phyloP scores from a whole-genome alignment of 2,888 invertebrate species.

The Eurytoma adleriae region DNA sequence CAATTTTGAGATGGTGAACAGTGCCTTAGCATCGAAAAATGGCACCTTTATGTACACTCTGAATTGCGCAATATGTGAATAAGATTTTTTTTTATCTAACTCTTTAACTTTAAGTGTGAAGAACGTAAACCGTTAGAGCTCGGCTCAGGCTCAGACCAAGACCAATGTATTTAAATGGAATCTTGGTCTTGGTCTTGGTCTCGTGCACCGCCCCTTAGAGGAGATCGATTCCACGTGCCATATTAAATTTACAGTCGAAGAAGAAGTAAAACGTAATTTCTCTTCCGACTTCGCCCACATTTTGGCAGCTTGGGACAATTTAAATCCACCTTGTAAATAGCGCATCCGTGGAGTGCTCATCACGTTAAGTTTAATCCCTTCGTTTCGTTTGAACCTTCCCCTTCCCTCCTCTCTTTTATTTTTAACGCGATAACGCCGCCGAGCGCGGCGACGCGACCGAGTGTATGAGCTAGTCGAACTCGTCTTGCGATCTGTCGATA shows the following conservation, averaged over 20 bases:
- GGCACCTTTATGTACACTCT: too few relatives aligned
- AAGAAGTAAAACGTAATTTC: not conserved
- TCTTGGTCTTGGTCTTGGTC: too few relatives aligned
- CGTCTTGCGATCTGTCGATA: conserved; percentile 64
- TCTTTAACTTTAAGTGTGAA: too few relatives aligned
- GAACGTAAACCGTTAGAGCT: too few relatives aligned
- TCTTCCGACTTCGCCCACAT: conserved; percentile 20
- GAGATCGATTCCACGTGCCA: conserved; percentile 32
- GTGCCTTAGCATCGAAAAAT: too few relatives aligned
- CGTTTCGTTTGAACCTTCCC: conserved; percentile 4
- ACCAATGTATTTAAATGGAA: too few relatives aligned
- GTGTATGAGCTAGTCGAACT: conserved; percentile 73
- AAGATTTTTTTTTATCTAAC: too few relatives aligned
- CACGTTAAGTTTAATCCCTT: not conserved
- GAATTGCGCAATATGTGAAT: too few relatives aligned
- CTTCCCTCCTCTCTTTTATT: conserved; percentile 6
- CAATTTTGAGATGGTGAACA: not conserved
- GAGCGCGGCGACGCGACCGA: conserved; percentile 60
- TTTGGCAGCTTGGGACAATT: conserved; percentile 31
- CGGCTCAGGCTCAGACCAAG: too few relatives aligned
- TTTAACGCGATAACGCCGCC: conserved; percentile 26
- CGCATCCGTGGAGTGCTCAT: too few relatives aligned
- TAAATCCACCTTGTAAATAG: conserved; percentile 13
- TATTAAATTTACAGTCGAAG: conserved; percentile 25
- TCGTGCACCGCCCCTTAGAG: conserved; percentile 21